A percentile compares a stretch with the other conserved stretches of the same genome.
phyloP scores from a whole-genome alignment of 2,797 vertebrate genomes.

The Gephyroberyx darwinii region DNA sequence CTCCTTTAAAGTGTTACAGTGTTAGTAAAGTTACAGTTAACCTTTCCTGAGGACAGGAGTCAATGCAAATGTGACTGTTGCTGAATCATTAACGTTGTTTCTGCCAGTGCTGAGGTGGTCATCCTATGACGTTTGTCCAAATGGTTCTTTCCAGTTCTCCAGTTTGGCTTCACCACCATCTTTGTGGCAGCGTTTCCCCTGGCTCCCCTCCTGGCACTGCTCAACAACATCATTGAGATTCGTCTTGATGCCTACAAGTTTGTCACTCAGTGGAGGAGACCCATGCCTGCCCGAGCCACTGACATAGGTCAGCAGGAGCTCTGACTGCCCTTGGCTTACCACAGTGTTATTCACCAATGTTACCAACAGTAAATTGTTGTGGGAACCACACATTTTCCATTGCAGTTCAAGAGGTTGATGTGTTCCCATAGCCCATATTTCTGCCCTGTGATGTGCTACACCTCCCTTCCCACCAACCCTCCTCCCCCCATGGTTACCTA shows the following conservation, averaged over 20 bases:
- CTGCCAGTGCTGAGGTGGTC: slow-evolving; percentile 12
- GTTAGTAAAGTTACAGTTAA: background rate
- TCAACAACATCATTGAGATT: slow-evolving; percentile 99
- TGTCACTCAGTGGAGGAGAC: slow-evolving; percentile 97
- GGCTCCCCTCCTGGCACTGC: slow-evolving; percentile 95
- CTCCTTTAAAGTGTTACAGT: background rate
- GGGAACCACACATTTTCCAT: slow-evolving; percentile 26
- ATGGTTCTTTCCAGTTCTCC: slow-evolving; percentile 85
- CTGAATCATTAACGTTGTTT: slow-evolving; percentile 3
- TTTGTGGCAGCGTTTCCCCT: slow-evolving; percentile 98
- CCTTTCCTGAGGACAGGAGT: slow-evolving; percentile 8
- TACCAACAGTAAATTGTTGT: slow-evolving; percentile 17
- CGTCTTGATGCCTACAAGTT: slow-evolving; percentile 98
- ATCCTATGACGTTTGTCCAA: slow-evolving; percentile 17
- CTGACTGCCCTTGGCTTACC: slow-evolving; percentile 4
- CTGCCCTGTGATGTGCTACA: slow-evolving; percentile 54
- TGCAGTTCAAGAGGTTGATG: background rate
- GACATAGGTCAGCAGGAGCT: slow-evolving; percentile 89
- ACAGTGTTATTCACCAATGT: slow-evolving; percentile 31
- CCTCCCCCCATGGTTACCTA: slow-evolving; percentile 31
- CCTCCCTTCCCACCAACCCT: slow-evolving; percentile 21
- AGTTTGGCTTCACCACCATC: slow-evolving; percentile 99
- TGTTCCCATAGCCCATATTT: slow-evolving; percentile 42
- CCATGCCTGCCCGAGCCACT: slow-evolving; percentile 96
- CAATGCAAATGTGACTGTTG: slow-evolving; percentile 5